phyloP scores from a whole-genome alignment of 2,888 invertebrate genomes.

The Caenorhabditis japonica region DNA sequence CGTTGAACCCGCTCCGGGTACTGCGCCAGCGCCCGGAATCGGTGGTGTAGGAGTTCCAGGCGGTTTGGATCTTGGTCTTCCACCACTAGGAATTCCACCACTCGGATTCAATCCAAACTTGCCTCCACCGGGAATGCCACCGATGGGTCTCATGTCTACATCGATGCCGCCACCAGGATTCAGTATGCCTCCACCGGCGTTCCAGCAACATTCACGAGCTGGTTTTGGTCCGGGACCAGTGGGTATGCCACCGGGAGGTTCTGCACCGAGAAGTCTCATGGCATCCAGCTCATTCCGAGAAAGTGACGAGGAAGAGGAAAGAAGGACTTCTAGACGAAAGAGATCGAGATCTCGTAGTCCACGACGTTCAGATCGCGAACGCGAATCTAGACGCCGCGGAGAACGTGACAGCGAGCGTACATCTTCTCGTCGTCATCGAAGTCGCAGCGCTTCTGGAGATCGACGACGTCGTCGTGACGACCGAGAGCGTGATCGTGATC shows the following conservation, averaged over 20 bases:
- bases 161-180: constrained; percentile 43
- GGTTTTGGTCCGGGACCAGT: constrained; percentile 32
- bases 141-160: constrained; percentile 35
- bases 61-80: constrained; percentile 32
- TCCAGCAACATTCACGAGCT: constrained; percentile 36
- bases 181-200: constrained; percentile 37
- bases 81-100: constrained; percentile 22
- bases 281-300: not conserved
- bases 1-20: constrained; percentile 25
- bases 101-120: constrained; percentile 56
- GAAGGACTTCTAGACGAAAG: constrained; percentile 27
- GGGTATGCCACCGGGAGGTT: not conserved
- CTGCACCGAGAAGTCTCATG: constrained; percentile 6
- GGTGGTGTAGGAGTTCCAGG: constrained; percentile 17
- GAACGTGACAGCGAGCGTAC: constrained; percentile 28
- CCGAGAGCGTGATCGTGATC: constrained; percentile 53
- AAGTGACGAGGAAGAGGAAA: constrained; percentile 38
- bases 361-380: constrained; percentile 24
- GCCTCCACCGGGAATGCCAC: constrained; percentile 54
- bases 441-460: constrained; percentile 44
- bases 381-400: constrained; percentile 19
- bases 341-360: constrained; percentile 45
- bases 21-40: not conserved
- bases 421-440: constrained; percentile 35
- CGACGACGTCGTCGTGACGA: constrained; percentile 48